Percentiles rank a stretch among this genome's conserved stretches.
phyloP scores from a whole-genome alignment of 2,797 vertebrate genomes.

The Geotrypetes seraphini region DNA sequence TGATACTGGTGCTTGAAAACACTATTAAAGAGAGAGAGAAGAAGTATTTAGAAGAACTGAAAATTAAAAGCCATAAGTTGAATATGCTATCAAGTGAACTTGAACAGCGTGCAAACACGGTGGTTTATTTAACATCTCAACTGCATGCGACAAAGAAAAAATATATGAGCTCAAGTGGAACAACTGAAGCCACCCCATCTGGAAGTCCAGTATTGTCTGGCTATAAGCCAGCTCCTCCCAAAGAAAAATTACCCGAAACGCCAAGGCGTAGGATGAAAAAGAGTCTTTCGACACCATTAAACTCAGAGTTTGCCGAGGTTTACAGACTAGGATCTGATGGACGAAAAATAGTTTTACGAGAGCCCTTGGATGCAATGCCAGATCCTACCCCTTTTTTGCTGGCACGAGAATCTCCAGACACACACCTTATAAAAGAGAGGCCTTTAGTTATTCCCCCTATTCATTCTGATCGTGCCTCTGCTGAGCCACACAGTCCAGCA shows the following conservation, averaged over 20 bases:
- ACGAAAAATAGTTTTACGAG: conserved; percentile 75
- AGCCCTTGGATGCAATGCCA: conserved; percentile 86
- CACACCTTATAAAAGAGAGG: conserved; percentile 73
- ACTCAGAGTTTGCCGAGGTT: conserved; percentile 87
- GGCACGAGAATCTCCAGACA: conserved; percentile 74
- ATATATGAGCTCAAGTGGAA: conserved; percentile 66
- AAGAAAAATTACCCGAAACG: conserved; percentile 83
- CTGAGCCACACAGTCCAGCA: conserved; percentile 60
- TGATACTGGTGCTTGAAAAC: conserved; percentile 86
- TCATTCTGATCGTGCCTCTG: conserved; percentile 51
- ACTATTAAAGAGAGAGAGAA: conserved; percentile 87
- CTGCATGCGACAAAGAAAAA: conserved; percentile 89
- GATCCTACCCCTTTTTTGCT: conserved; percentile 90
- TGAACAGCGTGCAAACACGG: conserved; percentile 88
- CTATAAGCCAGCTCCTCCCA: conserved; percentile 82
- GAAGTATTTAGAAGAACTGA: conserved; percentile 94
- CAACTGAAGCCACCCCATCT: conserved; percentile 68
- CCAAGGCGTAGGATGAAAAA: conserved; percentile 93
- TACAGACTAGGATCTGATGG: conserved; percentile 78
- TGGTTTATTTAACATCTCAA: conserved; percentile 89
- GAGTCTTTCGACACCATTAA: conserved; percentile 88
- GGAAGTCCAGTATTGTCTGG: conserved; percentile 66
- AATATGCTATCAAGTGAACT: conserved; percentile 83
- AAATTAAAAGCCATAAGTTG: conserved; percentile 91
- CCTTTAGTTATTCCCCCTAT: conserved; percentile 88